Evolutionary conservation across 37 sponge, comb jelly and placozoan species (phyloP), one percentile per base, ranked within the genome.

Genomic region (Corticium candelabrum): DNA sequence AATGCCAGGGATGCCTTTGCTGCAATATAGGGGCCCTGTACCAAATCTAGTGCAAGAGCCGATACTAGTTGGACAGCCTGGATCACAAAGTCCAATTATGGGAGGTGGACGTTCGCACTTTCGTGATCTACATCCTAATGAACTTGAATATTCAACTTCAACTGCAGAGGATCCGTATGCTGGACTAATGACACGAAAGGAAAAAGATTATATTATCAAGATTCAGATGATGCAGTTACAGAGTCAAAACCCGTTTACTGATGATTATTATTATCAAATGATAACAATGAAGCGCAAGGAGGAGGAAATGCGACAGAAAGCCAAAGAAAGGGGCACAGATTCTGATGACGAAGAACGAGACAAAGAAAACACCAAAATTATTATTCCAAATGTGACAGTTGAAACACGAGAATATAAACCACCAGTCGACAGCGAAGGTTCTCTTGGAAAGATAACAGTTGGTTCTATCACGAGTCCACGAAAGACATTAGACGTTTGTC

Each of bases 241-340:
- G 27, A 67, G 74, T 0, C 43, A 75, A 0, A 87, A 84, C 57
- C 85, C 89, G 5, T 79, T 56, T 41, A 85, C 77, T 38, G 95
- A 94, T 1, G 95, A 94, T 77, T 94, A 88, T 75, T 94, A 94
- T 68, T 90, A 90, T 77, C 87, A 88, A 90, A 90, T 94, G 37
- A 1, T 41, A 36, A 74, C 62, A 21, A 11, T 50, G 21, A 50
- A 50, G 21, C 11, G 21, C 11, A 11, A 21, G 15, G 62, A 50
- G 62, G 21, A 50, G 21, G 62, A 50, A 50, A n/a, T n/a, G n/a
- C n/a, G n/a, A n/a, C n/a, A n/a, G n/a, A n/a, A n/a, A n/a, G n/a
- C n/a, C n/a, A n/a, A n/a, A n/a, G n/a, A n/a, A n/a, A n/a, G n/a
- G n/a, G n/a, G n/a, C n/a, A n/a, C n/a, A n/a, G n/a, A n/a, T n/a